phyloP scores from a whole-genome alignment of 2,113 vertebrate species.

The Oreochromis tanganicae region DNA sequence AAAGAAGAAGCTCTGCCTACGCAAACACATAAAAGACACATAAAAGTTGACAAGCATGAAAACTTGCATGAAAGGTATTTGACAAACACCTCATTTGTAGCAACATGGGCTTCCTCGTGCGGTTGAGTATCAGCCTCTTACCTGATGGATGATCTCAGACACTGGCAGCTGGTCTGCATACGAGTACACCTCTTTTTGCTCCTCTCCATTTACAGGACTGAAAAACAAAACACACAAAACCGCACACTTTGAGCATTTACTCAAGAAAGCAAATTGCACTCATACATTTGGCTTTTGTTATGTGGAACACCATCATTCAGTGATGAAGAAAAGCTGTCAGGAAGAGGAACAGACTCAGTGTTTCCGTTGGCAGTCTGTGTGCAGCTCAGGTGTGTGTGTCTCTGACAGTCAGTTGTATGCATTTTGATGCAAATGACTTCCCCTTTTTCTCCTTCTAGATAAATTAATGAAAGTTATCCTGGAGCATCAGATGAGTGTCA shows the following conservation, averaged over 20 bases:
- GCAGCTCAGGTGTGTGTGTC: neutral
- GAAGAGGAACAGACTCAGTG: neutral
- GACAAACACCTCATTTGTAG: neutral
- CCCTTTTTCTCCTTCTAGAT: neutral
- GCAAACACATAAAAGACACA: neutral
- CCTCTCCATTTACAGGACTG: slow-evolving; percentile 63
- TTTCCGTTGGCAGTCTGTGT: neutral
- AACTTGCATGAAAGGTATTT: neutral
- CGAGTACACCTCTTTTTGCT: slow-evolving; percentile 63
- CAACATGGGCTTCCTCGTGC: neutral
- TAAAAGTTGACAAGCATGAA: neutral
- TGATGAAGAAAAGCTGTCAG: slow-evolving; percentile 9
- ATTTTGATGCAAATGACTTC: slow-evolving; percentile 21
- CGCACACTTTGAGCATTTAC: neutral
- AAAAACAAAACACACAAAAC: slow-evolving; percentile 14
- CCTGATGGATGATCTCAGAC: slow-evolving; percentile 96
- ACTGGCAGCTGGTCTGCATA: slow-evolving; percentile 94
- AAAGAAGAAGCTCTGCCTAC: neutral
- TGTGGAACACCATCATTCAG: neutral
- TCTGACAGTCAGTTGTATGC: slow-evolving; percentile 20
- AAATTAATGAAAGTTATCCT: neutral
- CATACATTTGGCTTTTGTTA: slow-evolving; percentile 12
- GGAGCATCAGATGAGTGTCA: neutral
- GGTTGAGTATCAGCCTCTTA: slow-evolving; percentile 39
- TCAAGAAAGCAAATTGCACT: neutral